These are phyloP conservation scores for Melipona bicolor DNA, from an alignment of 2,888 invertebrate genomes.

Conservation along the genomic window DNA sequence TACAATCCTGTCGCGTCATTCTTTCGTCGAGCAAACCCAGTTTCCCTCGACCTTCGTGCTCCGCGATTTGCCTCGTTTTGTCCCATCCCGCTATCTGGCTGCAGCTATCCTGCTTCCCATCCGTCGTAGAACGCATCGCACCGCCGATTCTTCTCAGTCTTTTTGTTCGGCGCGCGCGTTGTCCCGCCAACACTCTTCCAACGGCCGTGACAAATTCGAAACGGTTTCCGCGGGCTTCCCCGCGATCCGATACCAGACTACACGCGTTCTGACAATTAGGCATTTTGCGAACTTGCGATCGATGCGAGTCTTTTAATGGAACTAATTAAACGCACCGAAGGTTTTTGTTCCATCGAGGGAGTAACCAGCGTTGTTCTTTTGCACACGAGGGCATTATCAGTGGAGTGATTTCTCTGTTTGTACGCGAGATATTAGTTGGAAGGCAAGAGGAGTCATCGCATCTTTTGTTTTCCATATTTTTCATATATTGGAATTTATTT, in stretches of 20 bases:
- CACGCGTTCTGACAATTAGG: neutral
- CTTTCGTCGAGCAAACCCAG: conserved; percentile 42
- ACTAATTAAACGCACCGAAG: too few relatives aligned
- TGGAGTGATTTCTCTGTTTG: too few relatives aligned
- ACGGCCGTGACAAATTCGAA: conserved; percentile 2
- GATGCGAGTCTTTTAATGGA: neutral
- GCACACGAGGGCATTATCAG: too few relatives aligned
- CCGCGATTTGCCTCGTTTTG: conserved; percentile 30
- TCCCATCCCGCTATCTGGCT: neutral
- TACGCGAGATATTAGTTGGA: too few relatives aligned
- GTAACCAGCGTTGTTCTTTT: too few relatives aligned
- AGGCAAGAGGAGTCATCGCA: neutral
- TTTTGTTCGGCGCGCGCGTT: neutral
- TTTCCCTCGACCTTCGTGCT: conserved; percentile 41
- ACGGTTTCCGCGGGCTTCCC: neutral
- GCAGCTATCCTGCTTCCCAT: neutral
- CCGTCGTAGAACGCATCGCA: neutral
- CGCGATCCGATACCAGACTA: neutral
- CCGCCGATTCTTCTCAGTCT: neutral
- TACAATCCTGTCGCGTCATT: conserved; percentile 48
- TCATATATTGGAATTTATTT: neutral
- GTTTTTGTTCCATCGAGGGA: too few relatives aligned
- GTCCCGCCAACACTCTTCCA: conserved; percentile 21
- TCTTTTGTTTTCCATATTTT: neutral
- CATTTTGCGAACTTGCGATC: neutral